Evolutionary conservation across 2,113 vertebrate species (phyloP), one percentile per base, ranked within the genome.

Genomic region (Dasyornis broadbenti): DNA sequence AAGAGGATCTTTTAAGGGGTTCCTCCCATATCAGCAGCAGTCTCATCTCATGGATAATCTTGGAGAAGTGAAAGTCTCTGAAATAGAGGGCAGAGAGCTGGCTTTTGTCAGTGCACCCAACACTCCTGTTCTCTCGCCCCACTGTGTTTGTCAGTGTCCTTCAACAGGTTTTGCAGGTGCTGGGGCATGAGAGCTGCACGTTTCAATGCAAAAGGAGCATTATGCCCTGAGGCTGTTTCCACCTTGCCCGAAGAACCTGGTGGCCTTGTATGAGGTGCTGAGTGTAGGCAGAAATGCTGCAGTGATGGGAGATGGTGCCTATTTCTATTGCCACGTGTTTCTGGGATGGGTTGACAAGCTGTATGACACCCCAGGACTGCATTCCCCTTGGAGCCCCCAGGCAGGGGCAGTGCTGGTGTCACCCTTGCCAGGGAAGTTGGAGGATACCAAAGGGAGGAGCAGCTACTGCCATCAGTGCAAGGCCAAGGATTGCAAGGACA

Each of bases 31-130:
- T 37, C 57, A 4, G 1, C 37, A 57, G 65, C 13, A 31, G 35
- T 72, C 40, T 92, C 8, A 2, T 52, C 45, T 65, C 9, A 5
- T 0, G 0, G 54, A 35, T 4, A 7, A 13, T 39, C 11, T 28
- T 31, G 42, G 45, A 66, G 66, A 90, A 40, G 42, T 28, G 10
- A 44, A 77, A 70, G 65, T 73, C 21, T 61, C 59, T 82, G 79
- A 69, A 72, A 35, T 1, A 56, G 27, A 78, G 6, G 37, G 18
- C 52, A 65, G 47, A 82, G 42, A 49, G 7, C 17, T 93, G n/a
- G n/a, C n/a, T n/a, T 86, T 79, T 11, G 1, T 50, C 56, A 49
- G 21, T 27, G 19, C 11, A 54, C 26, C 8, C 56, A 66, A 27
- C 31, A 22, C 19, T 40, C 52, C 39, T 3, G n/a, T n/a, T n/a